A percentile compares a stretch with the other conserved stretches of the same genome.
Evolutionary conservation across 2,113 vertebrate genomes (phyloP).

Genomic region (Ploceus nigricollis): DNA sequence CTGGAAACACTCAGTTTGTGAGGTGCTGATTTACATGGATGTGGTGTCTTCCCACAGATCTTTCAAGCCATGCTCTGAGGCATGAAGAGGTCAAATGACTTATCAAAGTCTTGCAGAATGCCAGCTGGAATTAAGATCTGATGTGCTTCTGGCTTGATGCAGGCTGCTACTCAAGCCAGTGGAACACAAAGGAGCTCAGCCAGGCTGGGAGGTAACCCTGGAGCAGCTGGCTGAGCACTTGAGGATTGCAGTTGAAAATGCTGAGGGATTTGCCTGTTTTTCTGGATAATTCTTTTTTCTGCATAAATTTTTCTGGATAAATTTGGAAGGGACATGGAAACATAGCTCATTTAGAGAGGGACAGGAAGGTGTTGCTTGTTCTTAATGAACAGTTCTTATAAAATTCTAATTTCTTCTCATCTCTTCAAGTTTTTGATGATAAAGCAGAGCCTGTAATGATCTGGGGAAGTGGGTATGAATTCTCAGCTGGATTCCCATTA

Average conservation of each 20-base stretch:
- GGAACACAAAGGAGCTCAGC: not conserved
- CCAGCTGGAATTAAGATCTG: not conserved
- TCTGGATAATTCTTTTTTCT: not conserved
- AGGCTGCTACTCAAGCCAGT: not conserved
- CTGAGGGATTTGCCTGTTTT: not conserved
- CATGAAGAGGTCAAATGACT: not conserved
- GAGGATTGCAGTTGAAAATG: not conserved
- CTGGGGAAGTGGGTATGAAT: not conserved
- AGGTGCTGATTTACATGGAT: not conserved
- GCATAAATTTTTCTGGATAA: not conserved
- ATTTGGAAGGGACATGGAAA: not conserved
- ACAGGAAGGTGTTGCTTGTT: not conserved
- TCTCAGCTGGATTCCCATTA: not conserved
- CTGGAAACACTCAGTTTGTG: too few relatives aligned
- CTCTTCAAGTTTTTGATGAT: constrained; percentile 6
- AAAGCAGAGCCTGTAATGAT: not conserved
- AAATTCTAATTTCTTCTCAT: constrained; percentile 41
- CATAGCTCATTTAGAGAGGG: not conserved
- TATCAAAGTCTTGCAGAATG: not conserved
- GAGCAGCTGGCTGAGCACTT: rapidly evolving
- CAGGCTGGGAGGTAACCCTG: not conserved
- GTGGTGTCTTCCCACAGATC: not conserved
- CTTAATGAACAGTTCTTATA: constrained; percentile 13
- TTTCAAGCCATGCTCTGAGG: not conserved
- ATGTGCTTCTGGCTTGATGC: not conserved